phyloP scores from a whole-genome alignment of 2,113 vertebrate species.

The Puffinus mauretanicus region DNA sequence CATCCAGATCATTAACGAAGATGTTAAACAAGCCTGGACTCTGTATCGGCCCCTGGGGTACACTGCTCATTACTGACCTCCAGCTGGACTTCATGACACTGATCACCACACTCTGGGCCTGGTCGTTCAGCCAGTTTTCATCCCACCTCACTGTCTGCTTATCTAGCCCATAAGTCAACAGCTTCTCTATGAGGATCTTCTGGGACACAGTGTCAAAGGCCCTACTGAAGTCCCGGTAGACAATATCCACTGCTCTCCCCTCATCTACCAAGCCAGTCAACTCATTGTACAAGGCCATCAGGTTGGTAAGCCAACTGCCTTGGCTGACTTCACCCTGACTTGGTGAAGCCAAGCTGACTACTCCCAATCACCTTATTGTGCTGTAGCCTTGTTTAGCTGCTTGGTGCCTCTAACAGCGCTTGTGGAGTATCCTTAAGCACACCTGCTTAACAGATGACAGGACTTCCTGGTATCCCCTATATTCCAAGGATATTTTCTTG shows the following conservation, averaged over 20 bases:
- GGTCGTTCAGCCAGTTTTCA: background rate
- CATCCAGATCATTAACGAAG: background rate
- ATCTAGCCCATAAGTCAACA: rapidly evolving
- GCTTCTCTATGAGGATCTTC: background rate
- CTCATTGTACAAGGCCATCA: rapidly evolving
- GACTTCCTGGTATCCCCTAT: background rate
- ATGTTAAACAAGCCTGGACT: background rate
- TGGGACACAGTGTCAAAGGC: background rate
- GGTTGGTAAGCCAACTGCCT: background rate
- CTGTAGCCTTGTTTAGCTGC: background rate
- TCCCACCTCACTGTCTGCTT: background rate
- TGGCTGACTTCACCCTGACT: too few species aligned
- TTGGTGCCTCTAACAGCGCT: background rate
- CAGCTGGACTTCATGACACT: background rate
- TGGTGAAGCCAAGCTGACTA: background rate
- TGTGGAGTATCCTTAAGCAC: too few species aligned
- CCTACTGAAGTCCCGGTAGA: background rate
- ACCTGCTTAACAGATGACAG: too few species aligned
- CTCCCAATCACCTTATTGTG: background rate
- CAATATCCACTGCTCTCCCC: background rate
- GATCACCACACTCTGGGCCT: too few species aligned
- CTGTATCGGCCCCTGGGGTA: background rate
- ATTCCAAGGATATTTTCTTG: background rate
- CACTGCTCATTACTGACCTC: background rate
- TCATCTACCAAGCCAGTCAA: background rate